These are phyloP conservation scores for Caenorhabditis imperialis DNA, from an alignment of 2,888 invertebrate species.

Conservation along the genomic window DNA sequence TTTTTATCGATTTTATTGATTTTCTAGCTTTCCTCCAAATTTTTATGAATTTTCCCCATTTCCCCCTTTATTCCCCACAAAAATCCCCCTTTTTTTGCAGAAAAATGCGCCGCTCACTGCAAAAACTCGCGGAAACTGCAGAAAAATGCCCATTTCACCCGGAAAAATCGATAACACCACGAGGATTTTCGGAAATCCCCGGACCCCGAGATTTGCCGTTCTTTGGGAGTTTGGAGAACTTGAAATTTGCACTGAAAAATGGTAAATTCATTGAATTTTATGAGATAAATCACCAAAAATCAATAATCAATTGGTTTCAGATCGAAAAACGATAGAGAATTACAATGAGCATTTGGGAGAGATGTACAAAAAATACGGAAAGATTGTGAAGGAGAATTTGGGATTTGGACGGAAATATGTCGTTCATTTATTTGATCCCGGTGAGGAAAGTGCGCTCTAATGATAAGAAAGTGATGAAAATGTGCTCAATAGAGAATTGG, in stretches of 20 bases:
- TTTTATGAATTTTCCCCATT: not conserved
- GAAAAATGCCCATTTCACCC: slow-evolving; percentile 37
- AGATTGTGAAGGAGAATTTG: slow-evolving; percentile 81
- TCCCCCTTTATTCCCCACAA: slow-evolving; percentile 1
- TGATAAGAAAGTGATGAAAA: too few relatives aligned
- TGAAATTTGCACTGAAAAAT: slow-evolving; percentile 31
- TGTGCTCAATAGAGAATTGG: too few relatives aligned
- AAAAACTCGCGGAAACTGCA: slow-evolving; percentile 27
- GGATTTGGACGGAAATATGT: slow-evolving; percentile 78
- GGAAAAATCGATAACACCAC: not conserved
- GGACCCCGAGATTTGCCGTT: slow-evolving; percentile 55
- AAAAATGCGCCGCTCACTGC: slow-evolving; percentile 27
- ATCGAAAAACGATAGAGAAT: slow-evolving; percentile 38
- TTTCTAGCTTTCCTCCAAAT: too few relatives aligned
- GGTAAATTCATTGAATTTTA: not conserved
- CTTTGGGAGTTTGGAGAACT: slow-evolving; percentile 51
- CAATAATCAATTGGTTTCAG: slow-evolving; percentile 8
- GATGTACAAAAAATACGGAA: slow-evolving; percentile 80
- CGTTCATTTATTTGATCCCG: slow-evolving; percentile 80
- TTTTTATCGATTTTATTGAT: too few relatives aligned
- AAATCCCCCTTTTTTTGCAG: too few relatives aligned
- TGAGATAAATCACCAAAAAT: too few relatives aligned
- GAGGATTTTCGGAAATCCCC: slow-evolving; percentile 55
- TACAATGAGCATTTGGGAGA: slow-evolving; percentile 76
- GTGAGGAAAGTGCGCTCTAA: slow-evolving; percentile 19